Conservation (phyloP, 1,140 invertebrate species). For the Drosophila prosaltans region DNA sequence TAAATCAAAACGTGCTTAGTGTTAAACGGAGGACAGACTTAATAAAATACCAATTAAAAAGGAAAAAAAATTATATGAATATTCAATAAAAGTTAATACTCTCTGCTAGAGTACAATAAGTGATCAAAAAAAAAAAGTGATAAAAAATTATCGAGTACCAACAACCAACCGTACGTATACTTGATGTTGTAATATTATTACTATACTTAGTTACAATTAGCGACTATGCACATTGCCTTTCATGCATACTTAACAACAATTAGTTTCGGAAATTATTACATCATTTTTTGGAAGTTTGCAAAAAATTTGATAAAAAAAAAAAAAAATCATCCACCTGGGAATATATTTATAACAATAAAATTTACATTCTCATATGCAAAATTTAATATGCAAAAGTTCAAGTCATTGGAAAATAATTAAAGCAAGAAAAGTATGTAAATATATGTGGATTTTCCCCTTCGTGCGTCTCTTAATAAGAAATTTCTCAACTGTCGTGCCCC, state of each 20-base stretch:
- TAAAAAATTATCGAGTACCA: not conserved
- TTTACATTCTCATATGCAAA: slow-evolving; percentile 27
- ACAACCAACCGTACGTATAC: slow-evolving; percentile 53
- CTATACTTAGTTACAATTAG: slow-evolving; percentile 21
- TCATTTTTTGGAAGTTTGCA: slow-evolving; percentile 35
- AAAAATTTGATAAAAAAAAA: slow-evolving; percentile 18
- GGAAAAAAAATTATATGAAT: slow-evolving; percentile 15
- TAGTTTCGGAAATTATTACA: slow-evolving; percentile 28
- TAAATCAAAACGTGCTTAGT: slow-evolving; percentile 35
- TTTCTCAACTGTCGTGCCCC: not conserved
- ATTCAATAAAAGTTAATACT: not conserved
- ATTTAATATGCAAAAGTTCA: slow-evolving; percentile 24
- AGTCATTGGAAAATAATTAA: slow-evolving; percentile 1
- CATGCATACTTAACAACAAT: slow-evolving; percentile 35
- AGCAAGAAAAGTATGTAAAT: not conserved
- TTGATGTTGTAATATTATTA: slow-evolving; percentile 33
- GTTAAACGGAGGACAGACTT: slow-evolving; percentile 31
- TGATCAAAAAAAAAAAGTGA: slow-evolving; percentile 2
- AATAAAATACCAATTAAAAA: slow-evolving; percentile 3
- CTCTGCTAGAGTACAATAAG: slow-evolving; percentile 2
- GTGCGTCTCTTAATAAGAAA: not conserved
- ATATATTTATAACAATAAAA: slow-evolving; percentile 17
- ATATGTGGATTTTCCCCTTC: no score
- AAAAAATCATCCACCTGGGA: slow-evolving; percentile 31
- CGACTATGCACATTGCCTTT: slow-evolving; percentile 30